A percentile compares a stretch with the other conserved stretches of the same genome.
Conservation (phyloP, 2,797 vertebrate species). For the Pipistrellus nathusii region DNA sequence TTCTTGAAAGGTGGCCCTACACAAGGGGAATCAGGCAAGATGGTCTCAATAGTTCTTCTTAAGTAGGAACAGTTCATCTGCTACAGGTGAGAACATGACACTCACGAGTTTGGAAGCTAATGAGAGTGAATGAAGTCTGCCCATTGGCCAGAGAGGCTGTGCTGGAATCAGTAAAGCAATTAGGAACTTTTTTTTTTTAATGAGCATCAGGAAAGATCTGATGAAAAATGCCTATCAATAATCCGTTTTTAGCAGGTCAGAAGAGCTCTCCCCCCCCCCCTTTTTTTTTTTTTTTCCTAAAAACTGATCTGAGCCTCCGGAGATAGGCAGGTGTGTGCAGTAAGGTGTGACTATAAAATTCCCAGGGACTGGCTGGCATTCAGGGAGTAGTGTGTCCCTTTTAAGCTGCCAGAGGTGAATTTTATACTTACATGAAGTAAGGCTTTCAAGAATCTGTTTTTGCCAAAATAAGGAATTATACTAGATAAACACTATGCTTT, state of each 20-base stretch:
- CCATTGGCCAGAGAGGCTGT: background rate
- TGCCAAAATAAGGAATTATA: background rate
- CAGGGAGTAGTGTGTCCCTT: background rate
- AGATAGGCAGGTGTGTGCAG: no score
- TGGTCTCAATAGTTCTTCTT: background rate
- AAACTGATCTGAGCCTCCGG: background rate
- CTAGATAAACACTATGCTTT: background rate
- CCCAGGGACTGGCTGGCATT: background rate
- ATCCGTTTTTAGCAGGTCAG: background rate
- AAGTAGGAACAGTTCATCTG: background rate
- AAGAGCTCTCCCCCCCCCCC: background rate
- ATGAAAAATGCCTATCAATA: background rate
- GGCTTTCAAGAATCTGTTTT: background rate
- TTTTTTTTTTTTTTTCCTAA: background rate
- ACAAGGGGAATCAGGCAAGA: background rate
- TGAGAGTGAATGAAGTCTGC: background rate
- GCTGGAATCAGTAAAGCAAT: background rate
- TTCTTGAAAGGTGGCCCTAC: background rate
- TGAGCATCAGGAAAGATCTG: background rate
- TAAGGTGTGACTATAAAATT: background rate
- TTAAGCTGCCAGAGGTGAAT: background rate
- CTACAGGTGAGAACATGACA: background rate
- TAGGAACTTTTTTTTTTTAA: background rate
- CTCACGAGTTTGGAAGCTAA: background rate
- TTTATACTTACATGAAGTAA: background rate